Evolutionary conservation across 2,797 vertebrate genomes (phyloP), one percentile per base, ranked within the genome.

Genomic region (Intellagama lesueurii): DNA sequence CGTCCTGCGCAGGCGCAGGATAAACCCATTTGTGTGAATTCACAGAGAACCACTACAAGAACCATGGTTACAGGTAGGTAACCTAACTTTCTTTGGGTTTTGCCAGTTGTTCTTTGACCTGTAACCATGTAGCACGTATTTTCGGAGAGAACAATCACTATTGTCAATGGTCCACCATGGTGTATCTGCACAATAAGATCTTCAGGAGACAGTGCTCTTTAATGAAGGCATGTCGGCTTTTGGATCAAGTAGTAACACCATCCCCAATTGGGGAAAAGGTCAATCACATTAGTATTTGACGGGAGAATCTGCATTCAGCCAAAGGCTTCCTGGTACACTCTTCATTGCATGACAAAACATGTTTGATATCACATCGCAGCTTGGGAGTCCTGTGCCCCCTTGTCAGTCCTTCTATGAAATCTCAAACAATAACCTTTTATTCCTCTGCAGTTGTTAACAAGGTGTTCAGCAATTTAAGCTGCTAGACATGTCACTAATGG

Each of bases 351-450:
- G 22, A 35, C 47, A 7, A 86, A 72, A 0, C 90, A 78, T 87
- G 69, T 90, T 26, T 70, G 88, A 85, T 91, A 22, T 66, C 89
- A 88, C 84, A 91, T 92, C 89, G 92, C 90, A 90, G 83, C 60
- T 28, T 69, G 6, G 87, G 93, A 95, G 94, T 81, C 81, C 88
- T 89, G 77, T 40, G 56, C 89, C 79, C 22, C 30, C 26, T 26
- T 7, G 52, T 89, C 83, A 86, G 0, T 92, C 93, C 66, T 26
- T 30, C 17, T 90, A 90, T 79, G 5, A 91, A 81, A 92, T 49
- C 47, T 89, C 87, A 40, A 92, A 87, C 87, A 90, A 92, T 80
- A 80, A 32, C 77, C 56, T 81, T 81, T 89, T 73, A 85, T 89
- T 85, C 47, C 30, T 1, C 30, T 56, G 68, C 68, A 81, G 72